These are phyloP conservation scores for Allacma fusca DNA, from an alignment of 2,888 invertebrate species.

Conservation along the genomic window DNA sequence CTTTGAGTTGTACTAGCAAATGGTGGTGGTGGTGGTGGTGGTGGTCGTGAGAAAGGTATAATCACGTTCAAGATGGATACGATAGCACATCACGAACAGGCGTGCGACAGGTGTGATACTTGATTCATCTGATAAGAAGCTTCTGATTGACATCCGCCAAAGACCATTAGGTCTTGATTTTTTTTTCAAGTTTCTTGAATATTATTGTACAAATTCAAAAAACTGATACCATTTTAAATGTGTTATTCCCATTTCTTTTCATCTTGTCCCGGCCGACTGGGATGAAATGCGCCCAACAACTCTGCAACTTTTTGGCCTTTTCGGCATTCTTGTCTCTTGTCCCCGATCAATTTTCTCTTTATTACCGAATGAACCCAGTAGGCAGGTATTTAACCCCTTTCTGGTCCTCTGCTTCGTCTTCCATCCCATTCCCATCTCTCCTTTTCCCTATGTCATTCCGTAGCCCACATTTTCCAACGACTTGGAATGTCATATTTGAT, in stretches of 20 bases:
- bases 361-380: neutral
- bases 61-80: conserved; percentile 46
- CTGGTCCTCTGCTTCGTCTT: neutral
- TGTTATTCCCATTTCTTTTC: conserved; percentile 17
- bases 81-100: conserved; percentile 42
- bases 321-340: conserved; percentile 4
- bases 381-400: neutral
- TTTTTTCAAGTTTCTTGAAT: neutral
- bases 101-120: conserved; percentile 61
- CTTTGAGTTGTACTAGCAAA: neutral
- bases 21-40: conserved; percentile 34
- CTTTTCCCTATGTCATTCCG: neutral
- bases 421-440: neutral
- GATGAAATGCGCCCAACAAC: neutral
- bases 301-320: conserved; percentile 13
- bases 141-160: conserved; percentile 61
- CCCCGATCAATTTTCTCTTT: neutral
- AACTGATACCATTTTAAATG: conserved; percentile 35
- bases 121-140: conserved; percentile 56
- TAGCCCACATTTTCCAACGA: neutral
- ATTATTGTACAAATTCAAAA: neutral
- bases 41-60: conserved; percentile 47
- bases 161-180: conserved; percentile 53
- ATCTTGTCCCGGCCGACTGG: neutral
- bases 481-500: too few species aligned